Base-by-base conservation (phyloP, 2,113 vertebrate species). In the Limanda limanda region DNA sequence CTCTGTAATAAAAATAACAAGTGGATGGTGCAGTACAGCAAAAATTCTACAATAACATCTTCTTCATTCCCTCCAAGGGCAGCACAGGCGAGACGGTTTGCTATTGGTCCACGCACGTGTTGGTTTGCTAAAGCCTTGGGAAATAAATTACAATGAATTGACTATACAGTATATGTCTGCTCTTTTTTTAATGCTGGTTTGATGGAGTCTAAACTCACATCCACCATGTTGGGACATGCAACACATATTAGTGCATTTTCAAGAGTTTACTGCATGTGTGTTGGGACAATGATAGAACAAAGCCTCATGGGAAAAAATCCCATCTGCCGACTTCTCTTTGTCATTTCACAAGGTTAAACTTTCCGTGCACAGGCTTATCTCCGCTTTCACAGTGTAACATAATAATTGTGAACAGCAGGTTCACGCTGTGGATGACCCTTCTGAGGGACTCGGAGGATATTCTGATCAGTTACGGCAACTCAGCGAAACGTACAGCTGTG, bases 361-460 rank as follows among this genome's bases (percentile, higher is more conserved):
- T 63, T 59, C 15, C 6, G 23, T 25, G 14, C 57, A 81, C 48
- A 63, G 72, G 37, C 27, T 75, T 63, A 61, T 72, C 77, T 47
- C 13, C 55, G 68, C 63, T 57, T 48, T 63, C 73, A n/a, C 57
- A 4, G 24, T 57, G 65, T 35, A 78, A 78, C 42, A 47, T 68
- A 61, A 47, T 68, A 61, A 86, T 73, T 75, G 67, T 75, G 74
- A 88, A 82, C 82, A 86, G 80, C 81, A 74, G 80, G 72, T 75
- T 68, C 58, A 48, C 35, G 45, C 62, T 48, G 63, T 68, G 63
- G 31, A 72, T 64, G 81, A 71, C 74, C 73, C 85, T 20, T 65
- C 20, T 1, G 35, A 63, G 68, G 68, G 59, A 71, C 66, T 79
- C 17, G 0, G 63, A 78, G 74, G 72, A 75, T 78, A 23, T 84